Base-by-base conservation (phyloP, 2,113 vertebrate genomes). In the Solea solea region DNA sequence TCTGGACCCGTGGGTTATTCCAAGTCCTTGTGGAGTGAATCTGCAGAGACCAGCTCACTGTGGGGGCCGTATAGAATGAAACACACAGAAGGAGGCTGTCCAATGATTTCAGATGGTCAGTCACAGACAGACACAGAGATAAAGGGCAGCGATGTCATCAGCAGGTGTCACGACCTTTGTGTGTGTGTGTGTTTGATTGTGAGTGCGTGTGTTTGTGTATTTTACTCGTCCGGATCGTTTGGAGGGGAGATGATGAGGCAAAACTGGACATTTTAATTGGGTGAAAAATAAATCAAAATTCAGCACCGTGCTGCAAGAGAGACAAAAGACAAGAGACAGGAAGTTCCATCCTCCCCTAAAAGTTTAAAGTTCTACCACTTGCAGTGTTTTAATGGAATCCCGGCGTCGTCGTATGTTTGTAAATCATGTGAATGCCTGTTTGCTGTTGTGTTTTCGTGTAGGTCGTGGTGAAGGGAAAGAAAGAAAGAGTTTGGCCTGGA, bases 401-500 rank as follows among this genome's bases (percentile, higher is more conserved):
- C 9, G 27, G n/a, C 40, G 52, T 60, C 59, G 6, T 14, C 55
- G 7, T 11, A 1, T 14, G 54, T 56, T 46, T 39, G 59, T 39
- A 56, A 61, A 52, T 64, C 53, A 27, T 57, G 72, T 64, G 41
- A 62, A 61, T 15, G 28, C 11, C 39, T 11, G 56, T 57, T n/a
- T 44, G 72, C 12, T 8, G 9, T 2, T 1, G 16, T 48, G 68
- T 66, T 41, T 65, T 67, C 66, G 12, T 46, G 1, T 77, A 46
- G 64, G 69, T 51, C 9, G 6, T 34, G 54, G 2, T 71, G 73
- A 83, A 74, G 61, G 34, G 53, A 64, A 72, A 59, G 69, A 76
- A 78, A 84, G 78, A 80, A 64, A 83, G 82, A 86, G 80, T 83
- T 88, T 86, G 81, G 69, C 67, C 46, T 62, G 70, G 74, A 51